Percentiles rank a stretch among this genome's conserved stretches.
Conservation (phyloP, 2,888 invertebrate genomes). For the Chymomyza fuscimana region DNA sequence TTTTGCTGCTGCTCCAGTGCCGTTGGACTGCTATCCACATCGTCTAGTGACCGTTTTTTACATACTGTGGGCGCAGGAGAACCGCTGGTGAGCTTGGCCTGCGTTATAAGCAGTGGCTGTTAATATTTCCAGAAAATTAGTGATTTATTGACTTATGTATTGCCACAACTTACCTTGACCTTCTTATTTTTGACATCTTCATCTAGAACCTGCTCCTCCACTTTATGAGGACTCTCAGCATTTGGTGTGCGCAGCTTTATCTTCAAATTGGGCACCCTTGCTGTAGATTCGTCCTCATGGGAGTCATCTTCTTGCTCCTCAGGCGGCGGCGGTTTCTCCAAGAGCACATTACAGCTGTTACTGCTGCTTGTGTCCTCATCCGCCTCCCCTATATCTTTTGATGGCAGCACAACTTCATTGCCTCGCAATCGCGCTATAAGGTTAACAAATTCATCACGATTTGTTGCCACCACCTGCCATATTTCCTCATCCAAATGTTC, state of each 20-base stretch:
- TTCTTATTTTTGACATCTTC: slow-evolving; percentile 54
- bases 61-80: slow-evolving; percentile 40
- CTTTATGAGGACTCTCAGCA: slow-evolving; percentile 35
- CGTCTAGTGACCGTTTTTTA: slow-evolving; percentile 68
- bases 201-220: slow-evolving; percentile 32
- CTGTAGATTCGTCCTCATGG: slow-evolving; percentile 81
- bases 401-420: slow-evolving; percentile 83
- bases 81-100: slow-evolving; percentile 62
- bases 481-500: slow-evolving; percentile 98
- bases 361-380: slow-evolving; percentile 86
- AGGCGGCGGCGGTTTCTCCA: slow-evolving; percentile 61
- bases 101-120: slow-evolving; percentile 76
- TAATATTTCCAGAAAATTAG: slow-evolving; percentile 19
- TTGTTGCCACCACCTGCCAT: slow-evolving; percentile 95
- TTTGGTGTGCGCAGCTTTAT: slow-evolving; percentile 71
- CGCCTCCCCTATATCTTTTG: slow-evolving; percentile 81
- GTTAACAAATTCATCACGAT: slow-evolving; percentile 88
- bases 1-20: slow-evolving; percentile 59
- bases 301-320: slow-evolving; percentile 80
- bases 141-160: background rate
- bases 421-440: slow-evolving; percentile 88
- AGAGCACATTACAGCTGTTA: slow-evolving; percentile 69
- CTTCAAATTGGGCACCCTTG: slow-evolving; percentile 77
- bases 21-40: slow-evolving; percentile 55
- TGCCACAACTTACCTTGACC: slow-evolving; percentile 66